Evolutionary conservation across 2,888 invertebrate species (phyloP).

Genomic region (Griposia aprilina): DNA sequence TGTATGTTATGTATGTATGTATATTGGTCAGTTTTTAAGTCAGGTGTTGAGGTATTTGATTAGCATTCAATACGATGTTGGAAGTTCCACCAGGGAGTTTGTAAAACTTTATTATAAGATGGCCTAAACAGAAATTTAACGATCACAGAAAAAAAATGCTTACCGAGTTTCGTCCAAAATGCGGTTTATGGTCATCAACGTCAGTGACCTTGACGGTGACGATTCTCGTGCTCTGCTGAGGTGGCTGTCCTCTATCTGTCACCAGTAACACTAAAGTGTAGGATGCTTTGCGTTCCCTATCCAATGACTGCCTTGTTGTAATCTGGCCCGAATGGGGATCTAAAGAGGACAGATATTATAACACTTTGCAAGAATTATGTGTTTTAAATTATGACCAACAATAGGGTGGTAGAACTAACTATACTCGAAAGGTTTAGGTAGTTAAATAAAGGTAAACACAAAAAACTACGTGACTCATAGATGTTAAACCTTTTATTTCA

Average conservation of each 20-base stretch:
- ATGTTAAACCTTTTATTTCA: too few relatives aligned
- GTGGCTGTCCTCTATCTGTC: slow-evolving; percentile 94
- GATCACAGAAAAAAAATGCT: slow-evolving; percentile 54
- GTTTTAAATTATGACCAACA: too few relatives aligned
- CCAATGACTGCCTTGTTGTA: slow-evolving; percentile 92
- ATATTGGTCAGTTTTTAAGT: neutral
- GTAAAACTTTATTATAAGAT: neutral
- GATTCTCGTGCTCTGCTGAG: slow-evolving; percentile 93
- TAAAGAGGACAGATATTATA: slow-evolving; percentile 63
- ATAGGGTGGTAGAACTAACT: too few relatives aligned
- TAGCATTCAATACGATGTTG: neutral
- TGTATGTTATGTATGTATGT: too few relatives aligned
- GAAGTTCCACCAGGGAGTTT: neutral
- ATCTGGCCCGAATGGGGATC: slow-evolving; percentile 93
- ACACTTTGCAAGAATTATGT: too few relatives aligned
- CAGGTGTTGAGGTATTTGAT: too few relatives aligned
- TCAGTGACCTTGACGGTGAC: slow-evolving; percentile 93
- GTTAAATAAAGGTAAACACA: too few relatives aligned
- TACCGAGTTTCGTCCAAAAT: slow-evolving; percentile 92
- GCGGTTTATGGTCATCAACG: slow-evolving; percentile 95
- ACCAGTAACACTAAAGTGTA: slow-evolving; percentile 95
- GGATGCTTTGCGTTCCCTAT: slow-evolving; percentile 93
- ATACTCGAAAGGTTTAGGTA: too few relatives aligned
- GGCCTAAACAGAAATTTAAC: neutral
- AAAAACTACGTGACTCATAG: too few relatives aligned